Evolutionary conservation across 2,113 vertebrate species (phyloP), one percentile per base, ranked within the genome.

Genomic region (Lepisosteus osseus): DNA sequence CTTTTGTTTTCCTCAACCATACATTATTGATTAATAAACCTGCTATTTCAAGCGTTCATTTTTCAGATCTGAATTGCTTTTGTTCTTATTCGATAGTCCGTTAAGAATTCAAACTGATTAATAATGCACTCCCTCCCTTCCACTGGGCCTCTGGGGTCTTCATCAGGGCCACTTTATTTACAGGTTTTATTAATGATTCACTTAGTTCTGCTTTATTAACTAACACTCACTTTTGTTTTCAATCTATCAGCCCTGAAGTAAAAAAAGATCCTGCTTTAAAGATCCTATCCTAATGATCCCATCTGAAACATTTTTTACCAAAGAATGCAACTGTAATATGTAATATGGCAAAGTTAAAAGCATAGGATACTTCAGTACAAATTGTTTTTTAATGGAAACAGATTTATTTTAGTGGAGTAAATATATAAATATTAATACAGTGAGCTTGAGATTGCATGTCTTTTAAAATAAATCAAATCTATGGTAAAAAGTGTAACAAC

Each of bases 161-260:
- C 67, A 51, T 69, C 72, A 61, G 54, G 61, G 74, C 74, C 55
- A 62, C 64, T 79, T 84, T 80, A 85, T 85, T 82, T 83, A 80
- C 74, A 74, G 79, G 77, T 86, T 77, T 86, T 85, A 89, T 86
- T 89, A 88, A 86, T 87, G 83, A 83, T 80, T 82, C 83, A 79
- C 80, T 88, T 86, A 87, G 84, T 84, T 84, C 77, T 67, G 82
- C 79, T 85, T 85, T 84, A 83, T 85, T 86, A 83, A 74, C 72
- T 73, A 65, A 69, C 74, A 61, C 79, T 59, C 72, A 71, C 59
- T 44, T n/a, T 68, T 42, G 11, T 12, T 70, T 73, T 68, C 70
- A 51, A 57, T 59, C 63, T 72, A 1, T 59, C 7, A 40, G 43
- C 6, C 40, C 6, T 14, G 43, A 45, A 40, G 61, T 7, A 47